Evolutionary conservation across 2,113 vertebrate genomes (phyloP), one percentile per base, ranked within the genome.

Genomic region (Amphiprion ocellaris): DNA sequence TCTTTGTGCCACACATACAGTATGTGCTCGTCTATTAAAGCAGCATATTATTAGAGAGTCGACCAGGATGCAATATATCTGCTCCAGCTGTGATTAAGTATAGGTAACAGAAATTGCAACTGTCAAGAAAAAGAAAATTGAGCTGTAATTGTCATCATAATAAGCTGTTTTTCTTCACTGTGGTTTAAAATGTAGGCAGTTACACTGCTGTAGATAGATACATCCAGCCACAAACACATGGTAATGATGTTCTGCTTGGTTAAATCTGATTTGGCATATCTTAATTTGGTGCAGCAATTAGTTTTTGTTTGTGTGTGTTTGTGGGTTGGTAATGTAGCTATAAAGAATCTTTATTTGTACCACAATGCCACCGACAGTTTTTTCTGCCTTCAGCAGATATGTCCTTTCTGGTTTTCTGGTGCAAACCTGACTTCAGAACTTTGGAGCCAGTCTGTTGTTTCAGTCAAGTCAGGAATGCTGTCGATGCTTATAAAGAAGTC

Each of bases 401-500:
- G 53, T 55, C 12, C 21, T 55, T 55, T 55, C 24, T 55, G 12
- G 10, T 24, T 12, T 55, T 23, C 23, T 26, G 26, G 26, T 26
- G 53, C 21, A 12, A 24, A 14, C 12, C 14, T 55, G 19, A 50
- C 49, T 19, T 50, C 17, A 50, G 17, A 50, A 50, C 1, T 19
- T 19, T n/a, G 17, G 5, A 15, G 14, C 12, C 49, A 52, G 49
- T 52, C 4, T 26, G 16, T 23, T 21, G n/a, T 61, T 72, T 39
- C 11, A 37, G 16, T 55, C 14, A 41, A 24, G 37, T 69, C 9
- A 4, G 19, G 14, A 5, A 24, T 28, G n/a, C 16, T 58, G 5
- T 50, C 19, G 68, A 49, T 59, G 41, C 19, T 37, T 70, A 59
- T 73, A 26, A 64, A 59, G 47, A 64, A 58, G 23, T 14, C 26